Evolutionary conservation across 2,888 invertebrate genomes (phyloP).

Genomic region (Thysanoteuthis rhombus): DNA sequence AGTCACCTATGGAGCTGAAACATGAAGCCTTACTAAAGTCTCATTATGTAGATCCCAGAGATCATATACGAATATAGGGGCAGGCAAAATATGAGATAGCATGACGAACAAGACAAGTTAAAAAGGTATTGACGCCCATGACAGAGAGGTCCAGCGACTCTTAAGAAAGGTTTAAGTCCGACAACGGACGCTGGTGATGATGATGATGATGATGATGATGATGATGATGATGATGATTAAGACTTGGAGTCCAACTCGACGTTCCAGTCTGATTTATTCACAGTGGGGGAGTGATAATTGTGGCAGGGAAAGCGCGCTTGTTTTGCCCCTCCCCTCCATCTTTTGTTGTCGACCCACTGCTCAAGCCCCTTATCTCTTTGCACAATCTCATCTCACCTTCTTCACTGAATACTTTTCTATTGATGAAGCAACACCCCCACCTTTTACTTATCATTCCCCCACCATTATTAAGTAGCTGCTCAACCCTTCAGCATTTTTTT

Average conservation of each 20-base stretch:
- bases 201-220: too few relatives aligned
- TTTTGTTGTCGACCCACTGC: background rate
- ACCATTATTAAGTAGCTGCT: background rate
- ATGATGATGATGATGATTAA: too few relatives aligned
- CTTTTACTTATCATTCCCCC: background rate
- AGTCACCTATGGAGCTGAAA: too few relatives aligned
- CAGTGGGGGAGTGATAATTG: background rate
- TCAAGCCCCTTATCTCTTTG: background rate
- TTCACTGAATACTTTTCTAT: background rate
- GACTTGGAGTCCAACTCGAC: background rate
- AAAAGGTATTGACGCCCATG: too few relatives aligned
- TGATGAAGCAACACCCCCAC: background rate
- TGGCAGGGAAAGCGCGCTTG: background rate
- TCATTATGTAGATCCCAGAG: too few relatives aligned
- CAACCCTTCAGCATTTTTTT: background rate
- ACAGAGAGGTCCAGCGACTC: too few relatives aligned
- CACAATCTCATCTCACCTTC: background rate
- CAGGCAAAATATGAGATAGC: too few relatives aligned
- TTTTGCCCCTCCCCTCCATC: background rate
- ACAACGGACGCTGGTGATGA: too few relatives aligned
- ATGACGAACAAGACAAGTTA: too few relatives aligned
- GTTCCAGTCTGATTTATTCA: background rate
- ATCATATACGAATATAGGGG: too few relatives aligned
- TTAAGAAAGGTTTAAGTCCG: too few relatives aligned
- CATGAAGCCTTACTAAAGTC: too few relatives aligned